Conservation (phyloP, 1,140 invertebrate species). For the Gryllus bimaculatus region DNA sequence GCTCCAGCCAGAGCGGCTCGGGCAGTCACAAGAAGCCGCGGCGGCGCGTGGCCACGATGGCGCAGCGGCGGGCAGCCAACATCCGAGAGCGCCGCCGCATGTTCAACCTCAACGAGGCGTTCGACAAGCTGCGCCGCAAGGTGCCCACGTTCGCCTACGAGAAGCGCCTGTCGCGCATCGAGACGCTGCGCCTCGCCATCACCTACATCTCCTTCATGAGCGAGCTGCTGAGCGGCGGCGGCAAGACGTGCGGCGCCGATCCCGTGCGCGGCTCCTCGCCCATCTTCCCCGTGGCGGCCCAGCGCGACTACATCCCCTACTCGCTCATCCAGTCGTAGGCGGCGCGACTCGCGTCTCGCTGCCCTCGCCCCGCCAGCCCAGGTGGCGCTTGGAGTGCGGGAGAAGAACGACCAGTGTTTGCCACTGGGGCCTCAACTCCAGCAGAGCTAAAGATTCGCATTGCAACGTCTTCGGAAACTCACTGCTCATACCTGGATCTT, state of each 20-base stretch:
- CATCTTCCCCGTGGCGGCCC: conserved; percentile 22
- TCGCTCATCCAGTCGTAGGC: conserved; percentile 17
- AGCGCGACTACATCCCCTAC: conserved; percentile 30
- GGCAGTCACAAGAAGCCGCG: conserved; percentile 61
- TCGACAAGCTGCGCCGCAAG: conserved; percentile 84
- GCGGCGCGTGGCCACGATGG: conserved; percentile 77
- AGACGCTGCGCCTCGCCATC: conserved; percentile 91
- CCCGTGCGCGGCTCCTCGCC: conserved; percentile 25
- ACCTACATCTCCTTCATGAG: conserved; percentile 98
- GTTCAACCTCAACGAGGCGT: conserved; percentile 97
- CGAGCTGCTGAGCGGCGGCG: conserved; percentile 54
- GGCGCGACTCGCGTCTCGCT: too few relatives aligned
- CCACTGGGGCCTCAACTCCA: too few relatives aligned
- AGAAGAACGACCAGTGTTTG: too few relatives aligned
- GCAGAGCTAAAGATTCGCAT: too few relatives aligned
- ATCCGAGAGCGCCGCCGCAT: conserved; percentile 89
- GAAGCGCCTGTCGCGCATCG: conserved; percentile 93
- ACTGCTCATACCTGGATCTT: too few relatives aligned
- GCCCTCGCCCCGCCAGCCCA: too few relatives aligned
- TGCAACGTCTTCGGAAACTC: too few relatives aligned
- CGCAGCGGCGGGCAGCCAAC: conserved; percentile 84
- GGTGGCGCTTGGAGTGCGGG: too few relatives aligned
- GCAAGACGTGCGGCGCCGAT: conserved; percentile 37
- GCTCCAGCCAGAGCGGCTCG: conserved; percentile 15
- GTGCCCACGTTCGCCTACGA: conserved; percentile 99